Base-by-base conservation (phyloP, 2,888 invertebrate species). In the Synergus laeviventris region DNA sequence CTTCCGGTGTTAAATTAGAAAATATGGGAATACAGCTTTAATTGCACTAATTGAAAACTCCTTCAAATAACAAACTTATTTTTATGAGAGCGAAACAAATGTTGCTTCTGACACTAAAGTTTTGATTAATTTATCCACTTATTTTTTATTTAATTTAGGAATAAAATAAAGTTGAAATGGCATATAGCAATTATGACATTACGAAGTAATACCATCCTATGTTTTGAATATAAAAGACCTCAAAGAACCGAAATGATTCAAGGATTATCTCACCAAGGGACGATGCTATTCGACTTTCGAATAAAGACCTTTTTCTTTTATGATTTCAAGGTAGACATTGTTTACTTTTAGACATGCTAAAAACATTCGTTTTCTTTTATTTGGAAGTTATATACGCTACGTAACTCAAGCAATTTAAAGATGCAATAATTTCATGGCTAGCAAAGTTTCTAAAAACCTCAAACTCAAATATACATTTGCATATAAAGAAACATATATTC, bases 241-340 rank as follows among this genome's bases (percentile, higher is more conserved):
- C 45, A 42, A 24, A 42, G 66, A 45, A 3, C 21, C 45, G 7
- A 66, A 45, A 45, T 66, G 42, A 24, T 66, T 66, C 66, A 66
- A 66, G 45, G 66, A 66, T 16, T 66, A 1, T 42, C 11, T 24
- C 24, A 24, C 66, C 42, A 66, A 66, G 24, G 64, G 36, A 38
- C 62, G n/a, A 18, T 18, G 38, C 36, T 62, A 62, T 61, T 61
- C 61, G n/a, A n/a, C n/a, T 61, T 61, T 36, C 38, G 8, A 61
- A 61, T 61, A 61, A 61, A 61, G 61, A 64, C 39, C 42, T 64
- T 42, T 64, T 39, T 42, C 64, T 42, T 39, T 14, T 21, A 14
- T 64, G 21, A 64, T 64, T 64, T 64, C 42, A 64, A 64, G 42
- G 66, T 9, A 45, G 42, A 45, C 21, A 66, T 45, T 45, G 21